Percentiles rank a stretch among this genome's conserved stretches.
phyloP scores from a whole-genome alignment of 2,888 invertebrate species.

The Epirrhoe tristata region DNA sequence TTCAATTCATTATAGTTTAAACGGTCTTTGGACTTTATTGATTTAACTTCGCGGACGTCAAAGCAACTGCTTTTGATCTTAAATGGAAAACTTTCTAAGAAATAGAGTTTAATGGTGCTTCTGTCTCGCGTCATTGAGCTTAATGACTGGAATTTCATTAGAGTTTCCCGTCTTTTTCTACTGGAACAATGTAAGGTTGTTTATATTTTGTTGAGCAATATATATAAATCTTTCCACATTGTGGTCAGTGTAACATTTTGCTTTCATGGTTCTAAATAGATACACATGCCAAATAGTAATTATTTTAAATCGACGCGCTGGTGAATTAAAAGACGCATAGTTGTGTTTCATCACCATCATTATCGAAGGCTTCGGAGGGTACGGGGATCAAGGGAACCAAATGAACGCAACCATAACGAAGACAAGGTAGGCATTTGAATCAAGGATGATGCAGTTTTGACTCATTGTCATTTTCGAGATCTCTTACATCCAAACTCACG shows the following conservation, averaged over 20 bases:
- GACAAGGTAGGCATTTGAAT: no score
- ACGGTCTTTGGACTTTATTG: neutral
- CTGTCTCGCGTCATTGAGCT: slow-evolving; percentile 68
- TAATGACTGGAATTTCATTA: slow-evolving; percentile 72
- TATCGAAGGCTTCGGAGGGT: no score
- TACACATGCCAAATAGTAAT: no score
- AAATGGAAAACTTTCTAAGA: slow-evolving; percentile 41
- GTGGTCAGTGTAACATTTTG: neutral
- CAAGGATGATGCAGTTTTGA: no score
- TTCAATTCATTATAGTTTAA: neutral
- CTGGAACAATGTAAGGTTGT: slow-evolving; percentile 20
- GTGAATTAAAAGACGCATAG: no score
- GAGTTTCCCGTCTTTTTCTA: slow-evolving; percentile 45
- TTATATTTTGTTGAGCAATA: slow-evolving; percentile 7
- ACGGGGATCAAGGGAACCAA: neutral
- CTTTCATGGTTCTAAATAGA: neutral
- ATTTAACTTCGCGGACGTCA: slow-evolving; percentile 6
- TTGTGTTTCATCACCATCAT: no score
- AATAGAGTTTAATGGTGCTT: slow-evolving; percentile 53
- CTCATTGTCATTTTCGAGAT: no score
- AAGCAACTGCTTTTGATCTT: slow-evolving; percentile 33
- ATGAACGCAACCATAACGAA: no score
- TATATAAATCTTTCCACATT: neutral
- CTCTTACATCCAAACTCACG: no score
- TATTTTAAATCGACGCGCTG: no score